Base-by-base conservation (phyloP, 1,140 invertebrate species). In the Euschistus heros region DNA sequence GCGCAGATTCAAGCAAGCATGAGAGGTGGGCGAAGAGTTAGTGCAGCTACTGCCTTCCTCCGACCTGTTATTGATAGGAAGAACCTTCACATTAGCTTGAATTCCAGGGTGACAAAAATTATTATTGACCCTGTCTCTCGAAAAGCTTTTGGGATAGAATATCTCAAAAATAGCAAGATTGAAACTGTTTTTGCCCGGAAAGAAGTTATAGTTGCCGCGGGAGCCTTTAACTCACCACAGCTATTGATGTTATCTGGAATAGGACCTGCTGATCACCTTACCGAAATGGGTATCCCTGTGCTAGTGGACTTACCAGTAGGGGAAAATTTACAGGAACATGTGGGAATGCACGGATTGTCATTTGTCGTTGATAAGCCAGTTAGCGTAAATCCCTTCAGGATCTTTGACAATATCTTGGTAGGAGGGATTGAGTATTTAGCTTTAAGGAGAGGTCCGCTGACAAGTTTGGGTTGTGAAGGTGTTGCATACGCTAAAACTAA, bases 271-370 rank as follows among this genome's bases (percentile, higher is more conserved):
- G 75, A 82, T 26, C 82, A 89, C 68, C 75, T 95, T 2, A 73
- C 82, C 55, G 79, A 84, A 27, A 74, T 90, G 1, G 82, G 82
- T 0, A 85, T 92, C 26, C 76, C 80, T 0, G 74, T 86, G 0
- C 74, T 89, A 10, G 75, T 85, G 70, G 80, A 87, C 67, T 74
- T 86, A 14, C 81, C 68, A 24, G 88, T 93, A 0, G 91, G 91
- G 0, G 80, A 84, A 64, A 92, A 92, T 74, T 77, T 93, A 0
- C 85, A 88, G 71, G 88, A 90, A 74, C 89, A 91, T 69, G 80
- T 88, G 18, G 86, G 68, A 22, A 70, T 68, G 62, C 63, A 67
- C 81, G 83, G 82, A 2, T 75, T 89, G 62, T 82, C 81, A 0
- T 89, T 87, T 70, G 74, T 84, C 27, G 80, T 87, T 0, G 86